Evolutionary conservation across 2,113 vertebrate genomes (phyloP).

Genomic region (Mastomys coucha): DNA sequence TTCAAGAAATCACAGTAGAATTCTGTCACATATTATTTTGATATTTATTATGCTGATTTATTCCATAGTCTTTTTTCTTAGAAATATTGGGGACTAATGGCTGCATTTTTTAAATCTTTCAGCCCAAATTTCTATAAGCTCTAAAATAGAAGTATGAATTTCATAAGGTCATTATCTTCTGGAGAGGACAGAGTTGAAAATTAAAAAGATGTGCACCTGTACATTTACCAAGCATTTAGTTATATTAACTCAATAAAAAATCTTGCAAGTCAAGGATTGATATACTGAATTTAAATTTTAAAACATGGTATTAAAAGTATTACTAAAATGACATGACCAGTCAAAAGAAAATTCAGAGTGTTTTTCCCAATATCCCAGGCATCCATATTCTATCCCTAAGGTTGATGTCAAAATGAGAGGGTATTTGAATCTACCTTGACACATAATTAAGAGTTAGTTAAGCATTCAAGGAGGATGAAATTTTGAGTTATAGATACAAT

Average conservation of each 20-base stretch:
- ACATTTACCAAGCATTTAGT: not conserved
- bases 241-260: not conserved
- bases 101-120: not conserved
- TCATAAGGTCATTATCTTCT: not conserved
- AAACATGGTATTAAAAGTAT: not conserved
- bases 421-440: not conserved
- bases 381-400: not conserved
- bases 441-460: not conserved
- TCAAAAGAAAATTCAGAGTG: not conserved
- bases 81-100: not conserved
- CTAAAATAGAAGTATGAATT: constrained; percentile 13
- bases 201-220: not conserved
- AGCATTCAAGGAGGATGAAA: not conserved
- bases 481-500: not conserved
- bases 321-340: not conserved
- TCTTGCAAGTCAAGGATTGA: not conserved
- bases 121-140: not conserved
- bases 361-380: not conserved
- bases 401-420: not conserved
- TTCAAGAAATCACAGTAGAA: not conserved
- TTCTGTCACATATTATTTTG: not conserved
- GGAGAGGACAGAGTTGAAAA: not conserved
- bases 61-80: not conserved
- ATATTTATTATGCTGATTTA: not conserved
- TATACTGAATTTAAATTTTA: not conserved